Evolutionary conservation across 2,888 invertebrate genomes (phyloP).

Genomic region (Ceratothoa steindachneri): DNA sequence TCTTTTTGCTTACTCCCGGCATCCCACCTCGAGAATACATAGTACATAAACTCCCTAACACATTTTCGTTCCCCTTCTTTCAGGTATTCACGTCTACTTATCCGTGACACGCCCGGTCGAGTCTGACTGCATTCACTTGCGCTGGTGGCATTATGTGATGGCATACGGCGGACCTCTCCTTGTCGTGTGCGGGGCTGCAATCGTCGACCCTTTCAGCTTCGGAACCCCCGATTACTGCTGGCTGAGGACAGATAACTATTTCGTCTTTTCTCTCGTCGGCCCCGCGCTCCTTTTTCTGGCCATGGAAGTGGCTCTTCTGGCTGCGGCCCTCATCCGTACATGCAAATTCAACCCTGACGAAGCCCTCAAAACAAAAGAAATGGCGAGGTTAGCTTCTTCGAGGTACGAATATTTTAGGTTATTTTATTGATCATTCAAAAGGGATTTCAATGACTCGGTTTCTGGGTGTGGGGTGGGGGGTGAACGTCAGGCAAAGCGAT

Average conservation of each 20-base stretch:
- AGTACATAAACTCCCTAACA: background rate
- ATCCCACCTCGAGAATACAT: too few species aligned
- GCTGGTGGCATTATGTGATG: constrained; percentile 79
- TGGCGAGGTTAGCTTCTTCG: constrained; percentile 81
- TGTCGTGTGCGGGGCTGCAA: constrained; percentile 59
- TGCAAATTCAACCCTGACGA: constrained; percentile 59
- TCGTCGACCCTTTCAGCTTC: constrained; percentile 48
- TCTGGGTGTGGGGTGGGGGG: too few species aligned
- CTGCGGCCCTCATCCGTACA: constrained; percentile 43
- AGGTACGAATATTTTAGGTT: constrained; percentile 73
- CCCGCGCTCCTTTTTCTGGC: constrained; percentile 49
- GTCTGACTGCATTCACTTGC: constrained; percentile 77
- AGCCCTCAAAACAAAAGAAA: constrained; percentile 79
- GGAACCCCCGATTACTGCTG: constrained; percentile 49
- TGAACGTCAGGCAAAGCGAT: too few species aligned
- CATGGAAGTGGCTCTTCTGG: constrained; percentile 46
- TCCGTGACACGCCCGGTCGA: constrained; percentile 92
- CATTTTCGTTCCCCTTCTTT: constrained; percentile 62
- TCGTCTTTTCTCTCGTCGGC: constrained; percentile 50
- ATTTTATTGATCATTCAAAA: constrained; percentile 7
- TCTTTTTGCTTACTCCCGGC: too few species aligned
- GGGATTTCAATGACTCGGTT: background rate
- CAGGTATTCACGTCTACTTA: constrained; percentile 92
- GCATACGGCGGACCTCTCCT: constrained; percentile 80
- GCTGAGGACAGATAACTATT: constrained; percentile 49